A percentile compares a stretch with the other conserved stretches of the same genome.
Evolutionary conservation across 2,797 vertebrate species (phyloP).

Genomic region (Anisognathus igniventris): DNA sequence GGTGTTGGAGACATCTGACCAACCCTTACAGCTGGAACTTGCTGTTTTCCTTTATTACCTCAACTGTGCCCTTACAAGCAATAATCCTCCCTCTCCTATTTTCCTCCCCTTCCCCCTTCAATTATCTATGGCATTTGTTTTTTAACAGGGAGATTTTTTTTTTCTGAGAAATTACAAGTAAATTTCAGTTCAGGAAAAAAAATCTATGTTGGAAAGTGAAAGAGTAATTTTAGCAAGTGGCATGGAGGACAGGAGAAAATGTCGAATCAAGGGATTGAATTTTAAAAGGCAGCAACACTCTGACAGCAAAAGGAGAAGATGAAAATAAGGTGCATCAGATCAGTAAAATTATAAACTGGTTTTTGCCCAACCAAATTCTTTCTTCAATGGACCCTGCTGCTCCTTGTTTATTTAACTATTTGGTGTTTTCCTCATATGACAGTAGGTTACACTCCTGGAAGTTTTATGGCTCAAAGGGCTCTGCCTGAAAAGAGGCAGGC

Average conservation of each 20-base stretch:
- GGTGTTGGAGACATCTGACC: neutral
- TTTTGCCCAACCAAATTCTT: neutral
- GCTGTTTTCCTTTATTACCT: neutral
- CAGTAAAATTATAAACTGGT: neutral
- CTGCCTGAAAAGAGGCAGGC: neutral
- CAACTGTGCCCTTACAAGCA: neutral
- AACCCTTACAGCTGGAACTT: neutral
- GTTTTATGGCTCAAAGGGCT: neutral
- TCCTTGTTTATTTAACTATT: neutral
- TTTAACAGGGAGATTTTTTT: neutral
- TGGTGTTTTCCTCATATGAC: neutral
- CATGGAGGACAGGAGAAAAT: conserved; percentile 15
- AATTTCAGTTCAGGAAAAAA: neutral
- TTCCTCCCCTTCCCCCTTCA: neutral
- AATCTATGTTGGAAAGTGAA: neutral
- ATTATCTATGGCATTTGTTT: neutral
- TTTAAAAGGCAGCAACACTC: conserved; percentile 35
- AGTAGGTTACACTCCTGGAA: neutral
- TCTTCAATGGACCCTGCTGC: neutral
- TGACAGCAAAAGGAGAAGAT: conserved; percentile 7
- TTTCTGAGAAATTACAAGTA: neutral
- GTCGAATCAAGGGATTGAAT: conserved; percentile 26
- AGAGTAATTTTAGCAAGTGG: conserved; percentile 42
- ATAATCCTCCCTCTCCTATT: neutral
- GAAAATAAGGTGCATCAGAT: neutral